These are phyloP conservation scores for Brachionus plicatilis DNA, from an alignment of 1,140 invertebrate genomes.

Conservation along the genomic window DNA sequence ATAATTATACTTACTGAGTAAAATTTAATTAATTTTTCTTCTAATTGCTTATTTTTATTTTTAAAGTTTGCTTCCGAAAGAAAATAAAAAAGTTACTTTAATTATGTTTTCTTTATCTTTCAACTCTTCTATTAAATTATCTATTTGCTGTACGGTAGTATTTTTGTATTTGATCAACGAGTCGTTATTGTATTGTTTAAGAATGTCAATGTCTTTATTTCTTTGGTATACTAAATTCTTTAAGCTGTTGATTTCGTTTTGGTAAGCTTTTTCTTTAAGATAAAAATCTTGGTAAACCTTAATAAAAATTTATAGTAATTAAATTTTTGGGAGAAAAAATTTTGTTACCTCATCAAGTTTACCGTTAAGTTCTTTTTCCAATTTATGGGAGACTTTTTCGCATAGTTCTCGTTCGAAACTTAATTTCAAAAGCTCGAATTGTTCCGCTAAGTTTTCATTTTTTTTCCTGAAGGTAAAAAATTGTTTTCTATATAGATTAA, in stretches of 20 bases:
- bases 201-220: background rate
- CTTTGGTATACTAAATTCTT: background rate
- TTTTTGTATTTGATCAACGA: background rate
- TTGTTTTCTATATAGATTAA: background rate
- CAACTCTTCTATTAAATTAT: background rate
- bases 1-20: background rate
- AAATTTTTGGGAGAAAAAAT: background rate
- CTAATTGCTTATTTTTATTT: background rate
- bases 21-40: background rate
- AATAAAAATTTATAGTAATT: background rate
- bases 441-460: background rate
- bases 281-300: background rate
- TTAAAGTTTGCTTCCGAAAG: background rate
- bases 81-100: background rate
- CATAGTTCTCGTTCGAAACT: background rate
- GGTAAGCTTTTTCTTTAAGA: background rate
- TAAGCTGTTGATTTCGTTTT: background rate
- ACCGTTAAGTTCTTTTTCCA: background rate
- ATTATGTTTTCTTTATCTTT: background rate
- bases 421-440: background rate
- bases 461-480: background rate
- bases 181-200: background rate
- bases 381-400: background rate
- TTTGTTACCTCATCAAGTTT: slow-evolving; percentile 4
- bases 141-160: background rate